A percentile compares a stretch with the other conserved stretches of the same genome.
Conservation (phyloP, 2,797 vertebrate genomes). For the Podargus strigoides region DNA sequence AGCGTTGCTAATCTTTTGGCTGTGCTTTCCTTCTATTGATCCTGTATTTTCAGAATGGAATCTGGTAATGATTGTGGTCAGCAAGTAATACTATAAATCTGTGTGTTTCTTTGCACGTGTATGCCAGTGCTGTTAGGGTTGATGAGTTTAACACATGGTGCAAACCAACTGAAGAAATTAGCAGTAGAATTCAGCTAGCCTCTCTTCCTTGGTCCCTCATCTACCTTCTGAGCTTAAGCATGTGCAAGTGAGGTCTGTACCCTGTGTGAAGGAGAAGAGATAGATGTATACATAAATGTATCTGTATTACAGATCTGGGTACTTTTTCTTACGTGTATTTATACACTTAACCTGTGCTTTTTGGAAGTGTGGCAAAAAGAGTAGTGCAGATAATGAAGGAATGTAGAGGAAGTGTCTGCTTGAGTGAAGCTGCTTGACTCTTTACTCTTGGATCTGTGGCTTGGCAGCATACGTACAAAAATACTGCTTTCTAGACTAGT, state of each 20-base stretch:
- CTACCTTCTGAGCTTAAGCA: not conserved
- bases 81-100: not conserved
- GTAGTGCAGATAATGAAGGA: not conserved
- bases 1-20: not conserved
- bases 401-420: not conserved
- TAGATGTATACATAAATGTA: not conserved
- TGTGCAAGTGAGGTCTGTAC: fast-evolving
- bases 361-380: not conserved
- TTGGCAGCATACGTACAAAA: not conserved
- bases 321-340: not conserved
- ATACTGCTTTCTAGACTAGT: not conserved
- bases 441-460: not conserved
- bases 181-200: not conserved
- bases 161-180: not conserved
- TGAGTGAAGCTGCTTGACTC: not conserved
- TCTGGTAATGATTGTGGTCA: not conserved
- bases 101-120: not conserved
- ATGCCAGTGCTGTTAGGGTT: not conserved
- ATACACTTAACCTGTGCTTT: not conserved
- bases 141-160: not conserved
- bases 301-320: fast-evolving
- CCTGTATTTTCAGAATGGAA: not conserved
- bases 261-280: not conserved
- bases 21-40: not conserved
- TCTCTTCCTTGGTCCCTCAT: not conserved